These are phyloP conservation scores for Aspidoscelis tigris DNA, from an alignment of 2,113 vertebrate species.

Conservation along the genomic window DNA sequence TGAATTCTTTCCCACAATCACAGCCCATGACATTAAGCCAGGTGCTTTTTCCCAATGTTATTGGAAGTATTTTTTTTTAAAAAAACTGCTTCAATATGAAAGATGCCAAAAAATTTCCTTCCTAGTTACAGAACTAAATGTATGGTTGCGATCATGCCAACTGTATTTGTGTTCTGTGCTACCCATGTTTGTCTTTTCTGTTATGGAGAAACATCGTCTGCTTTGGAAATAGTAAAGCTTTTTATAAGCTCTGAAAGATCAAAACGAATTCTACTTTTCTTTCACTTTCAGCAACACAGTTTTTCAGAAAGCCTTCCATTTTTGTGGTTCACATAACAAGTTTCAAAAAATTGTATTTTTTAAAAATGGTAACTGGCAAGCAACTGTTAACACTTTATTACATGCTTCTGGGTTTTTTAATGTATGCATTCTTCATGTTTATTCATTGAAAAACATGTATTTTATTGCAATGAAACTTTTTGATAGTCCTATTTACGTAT, in stretches of 20 bases:
- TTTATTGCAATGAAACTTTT: not conserved
- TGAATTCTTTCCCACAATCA: not conserved
- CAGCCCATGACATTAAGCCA: not conserved
- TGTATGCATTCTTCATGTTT: not conserved
- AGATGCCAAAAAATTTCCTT: not conserved
- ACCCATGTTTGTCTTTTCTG: conserved; percentile 4
- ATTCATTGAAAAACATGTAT: not conserved
- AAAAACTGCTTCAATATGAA: not conserved
- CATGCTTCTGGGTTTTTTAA: not conserved
- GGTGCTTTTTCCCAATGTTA: not conserved
- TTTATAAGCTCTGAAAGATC: conserved; percentile 33
- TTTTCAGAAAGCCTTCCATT: conserved; percentile 58
- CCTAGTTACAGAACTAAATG: not conserved
- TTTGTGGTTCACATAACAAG: conserved; percentile 52
- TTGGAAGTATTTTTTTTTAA: not conserved
- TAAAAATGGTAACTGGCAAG: not conserved
- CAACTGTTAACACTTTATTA: not conserved
- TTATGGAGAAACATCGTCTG: conserved; percentile 1
- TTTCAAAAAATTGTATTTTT: conserved; percentile 51
- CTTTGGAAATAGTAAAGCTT: conserved; percentile 13
- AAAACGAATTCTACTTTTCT: conserved; percentile 36
- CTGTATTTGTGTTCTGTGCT: not conserved
- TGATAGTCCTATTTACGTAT: not conserved
- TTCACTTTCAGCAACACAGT: conserved; percentile 32
- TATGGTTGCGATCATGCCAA: not conserved